These are phyloP conservation scores for Neotragus pygmaeus DNA, from an alignment of 2,113 vertebrate genomes.

Conservation along the genomic window DNA sequence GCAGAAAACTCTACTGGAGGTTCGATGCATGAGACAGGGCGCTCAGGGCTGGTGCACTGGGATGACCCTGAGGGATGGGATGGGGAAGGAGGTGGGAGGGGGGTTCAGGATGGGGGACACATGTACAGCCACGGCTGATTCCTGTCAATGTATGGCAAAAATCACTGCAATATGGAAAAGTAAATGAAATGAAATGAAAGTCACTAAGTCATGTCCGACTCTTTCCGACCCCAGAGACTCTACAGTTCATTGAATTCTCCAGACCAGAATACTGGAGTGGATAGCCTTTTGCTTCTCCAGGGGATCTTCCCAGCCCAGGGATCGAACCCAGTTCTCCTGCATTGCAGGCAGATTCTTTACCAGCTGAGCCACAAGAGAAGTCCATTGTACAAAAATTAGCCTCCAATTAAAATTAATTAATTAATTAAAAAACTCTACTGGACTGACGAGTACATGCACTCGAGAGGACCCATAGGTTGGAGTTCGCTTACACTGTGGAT, in stretches of 20 bases:
- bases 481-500: rapidly evolving
- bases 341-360: neutral
- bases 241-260: neutral
- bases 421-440: rapidly evolving
- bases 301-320: neutral
- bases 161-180: neutral
- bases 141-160: neutral
- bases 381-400: neutral
- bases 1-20: neutral
- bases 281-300: neutral
- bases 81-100: neutral
- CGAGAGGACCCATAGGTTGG: rapidly evolving
- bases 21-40: neutral
- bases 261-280: neutral
- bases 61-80: neutral
- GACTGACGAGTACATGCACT: rapidly evolving
- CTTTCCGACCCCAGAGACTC: neutral
- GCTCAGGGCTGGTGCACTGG: neutral
- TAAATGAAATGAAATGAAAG: neutral
- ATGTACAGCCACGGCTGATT: neutral
- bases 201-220: rapidly evolving
- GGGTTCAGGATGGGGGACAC: neutral
- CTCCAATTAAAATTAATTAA: neutral
- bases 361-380: neutral
- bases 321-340: neutral